These are phyloP conservation scores for Azorinus chamasolen DNA, from an alignment of 2,888 invertebrate genomes.

Conservation along the genomic window DNA sequence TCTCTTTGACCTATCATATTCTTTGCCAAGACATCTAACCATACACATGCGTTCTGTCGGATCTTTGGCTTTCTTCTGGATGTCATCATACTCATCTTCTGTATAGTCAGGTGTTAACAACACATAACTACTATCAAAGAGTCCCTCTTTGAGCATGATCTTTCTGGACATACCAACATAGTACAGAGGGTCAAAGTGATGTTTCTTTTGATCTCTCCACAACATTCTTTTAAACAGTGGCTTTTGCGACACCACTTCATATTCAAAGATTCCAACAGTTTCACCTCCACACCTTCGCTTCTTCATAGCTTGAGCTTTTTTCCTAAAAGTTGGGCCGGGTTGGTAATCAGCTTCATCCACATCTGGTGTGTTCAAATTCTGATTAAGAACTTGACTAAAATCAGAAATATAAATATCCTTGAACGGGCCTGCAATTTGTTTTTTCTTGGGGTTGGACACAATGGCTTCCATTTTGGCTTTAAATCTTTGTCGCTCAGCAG, in stretches of 20 bases:
- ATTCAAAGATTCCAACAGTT: constrained; percentile 51
- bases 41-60: constrained; percentile 63
- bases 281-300: constrained; percentile 30
- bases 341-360: constrained; percentile 42
- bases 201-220: constrained; percentile 66
- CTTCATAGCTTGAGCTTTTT: constrained; percentile 51
- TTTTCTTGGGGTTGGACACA: constrained; percentile 38
- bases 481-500: constrained; percentile 46
- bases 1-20: constrained; percentile 69
- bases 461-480: constrained; percentile 48
- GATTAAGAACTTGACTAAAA: constrained; percentile 71
- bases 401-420: constrained; percentile 73
- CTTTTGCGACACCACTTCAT: constrained; percentile 75
- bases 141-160: constrained; percentile 74
- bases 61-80: constrained; percentile 6
- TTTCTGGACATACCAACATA: constrained; percentile 78
- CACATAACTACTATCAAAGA: constrained; percentile 80
- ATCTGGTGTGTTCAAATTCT: constrained; percentile 44
- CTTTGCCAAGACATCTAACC: constrained; percentile 74
- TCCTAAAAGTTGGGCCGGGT: constrained; percentile 34
- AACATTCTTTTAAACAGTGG: constrained; percentile 75
- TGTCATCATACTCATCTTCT: constrained; percentile 37
- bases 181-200: constrained; percentile 76
- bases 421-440: constrained; percentile 42
- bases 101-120: constrained; percentile 66